Percentiles rank a stretch among this genome's conserved stretches.
Evolutionary conservation across 2,113 vertebrate species (phyloP).

Genomic region (Podilymbus podiceps): DNA sequence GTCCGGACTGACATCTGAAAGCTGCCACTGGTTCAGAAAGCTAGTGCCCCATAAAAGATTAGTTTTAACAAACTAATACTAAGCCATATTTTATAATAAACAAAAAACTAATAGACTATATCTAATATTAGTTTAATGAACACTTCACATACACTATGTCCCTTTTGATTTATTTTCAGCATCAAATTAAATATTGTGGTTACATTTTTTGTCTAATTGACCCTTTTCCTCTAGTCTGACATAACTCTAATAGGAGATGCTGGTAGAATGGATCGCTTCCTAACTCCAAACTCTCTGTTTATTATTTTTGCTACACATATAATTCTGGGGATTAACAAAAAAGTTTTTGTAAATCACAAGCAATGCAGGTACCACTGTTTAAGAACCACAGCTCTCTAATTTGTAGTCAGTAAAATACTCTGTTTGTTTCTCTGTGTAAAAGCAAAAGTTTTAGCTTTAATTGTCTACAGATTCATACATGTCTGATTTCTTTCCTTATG

Average conservation of each 20-base stretch:
- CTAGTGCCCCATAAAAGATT: not conserved
- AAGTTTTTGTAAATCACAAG: not conserved
- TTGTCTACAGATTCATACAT: not conserved
- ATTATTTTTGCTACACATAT: not conserved
- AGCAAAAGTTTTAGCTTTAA: not conserved
- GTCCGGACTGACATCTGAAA: not conserved
- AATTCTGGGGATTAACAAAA: not conserved
- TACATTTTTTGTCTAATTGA: not conserved
- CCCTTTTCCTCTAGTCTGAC: not conserved
- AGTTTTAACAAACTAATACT: not conserved
- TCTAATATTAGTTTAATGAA: not conserved
- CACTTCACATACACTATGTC: not conserved
- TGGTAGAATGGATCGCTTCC: not conserved
- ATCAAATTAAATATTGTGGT: not conserved
- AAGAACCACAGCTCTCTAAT: not conserved
- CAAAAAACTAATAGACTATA: not conserved
- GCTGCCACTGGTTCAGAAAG: not conserved
- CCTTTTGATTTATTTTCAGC: not conserved
- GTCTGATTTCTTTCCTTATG: not conserved
- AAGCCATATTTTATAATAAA: not conserved
- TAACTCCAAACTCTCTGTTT: not conserved
- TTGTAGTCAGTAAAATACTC: not conserved
- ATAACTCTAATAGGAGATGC: not conserved
- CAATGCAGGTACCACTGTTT: not conserved
- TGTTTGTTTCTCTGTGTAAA: not conserved